Conservation (phyloP, 2,113 vertebrate species). For the Cnemophilus loriae region DNA sequence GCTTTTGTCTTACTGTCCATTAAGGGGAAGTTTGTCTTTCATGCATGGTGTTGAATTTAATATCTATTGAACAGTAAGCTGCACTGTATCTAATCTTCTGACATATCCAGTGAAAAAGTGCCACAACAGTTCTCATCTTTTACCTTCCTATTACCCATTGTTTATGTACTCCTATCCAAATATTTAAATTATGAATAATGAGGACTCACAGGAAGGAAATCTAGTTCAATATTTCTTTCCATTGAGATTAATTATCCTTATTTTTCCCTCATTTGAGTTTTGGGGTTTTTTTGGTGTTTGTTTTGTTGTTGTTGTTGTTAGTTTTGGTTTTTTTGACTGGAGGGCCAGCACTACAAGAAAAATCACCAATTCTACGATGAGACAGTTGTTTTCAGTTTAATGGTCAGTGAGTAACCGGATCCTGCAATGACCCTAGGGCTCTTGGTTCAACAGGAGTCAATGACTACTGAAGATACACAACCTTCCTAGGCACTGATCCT, state of each 20-base stretch:
- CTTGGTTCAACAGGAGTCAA: background rate
- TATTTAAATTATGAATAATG: conserved; percentile 60
- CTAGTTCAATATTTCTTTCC: conserved; percentile 15
- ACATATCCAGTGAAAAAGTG: background rate
- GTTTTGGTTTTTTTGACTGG: background rate
- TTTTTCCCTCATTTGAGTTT: background rate
- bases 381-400: background rate
- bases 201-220: conserved; percentile 12
- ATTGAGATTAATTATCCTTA: conserved; percentile 51
- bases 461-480: background rate
- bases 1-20: background rate
- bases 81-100: background rate
- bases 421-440: background rate
- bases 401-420: background rate
- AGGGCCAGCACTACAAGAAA: background rate
- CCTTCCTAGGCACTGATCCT: background rate
- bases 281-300: rapidly evolving
- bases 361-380: background rate
- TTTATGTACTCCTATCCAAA: background rate
- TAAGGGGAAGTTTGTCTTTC: background rate
- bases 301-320: background rate
- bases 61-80: background rate
- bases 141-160: background rate
- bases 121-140: background rate
- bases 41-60: background rate